Percentiles rank a stretch among this genome's conserved stretches.
Conservation (phyloP, 2,888 invertebrate genomes). For the Deroplatys truncata region DNA sequence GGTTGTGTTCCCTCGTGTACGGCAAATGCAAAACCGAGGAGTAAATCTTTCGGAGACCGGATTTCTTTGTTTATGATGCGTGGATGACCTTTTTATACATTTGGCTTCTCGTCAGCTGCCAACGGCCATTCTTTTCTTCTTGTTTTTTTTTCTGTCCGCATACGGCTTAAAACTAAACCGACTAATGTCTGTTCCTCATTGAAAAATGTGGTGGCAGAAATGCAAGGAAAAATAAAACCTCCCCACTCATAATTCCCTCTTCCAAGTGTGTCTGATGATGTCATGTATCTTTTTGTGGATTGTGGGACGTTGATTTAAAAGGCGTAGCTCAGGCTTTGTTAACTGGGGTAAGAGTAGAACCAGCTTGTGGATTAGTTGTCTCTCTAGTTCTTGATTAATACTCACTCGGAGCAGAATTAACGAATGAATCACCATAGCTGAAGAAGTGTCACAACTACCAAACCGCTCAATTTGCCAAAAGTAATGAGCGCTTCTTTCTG, state of each 20-base stretch:
- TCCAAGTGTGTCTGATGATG: not conserved
- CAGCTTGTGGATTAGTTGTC: not conserved
- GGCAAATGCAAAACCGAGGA: not conserved
- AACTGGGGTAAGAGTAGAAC: not conserved
- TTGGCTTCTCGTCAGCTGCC: not conserved
- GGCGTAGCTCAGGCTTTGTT: too few species aligned
- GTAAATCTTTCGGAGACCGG: not conserved
- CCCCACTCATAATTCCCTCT: not conserved
- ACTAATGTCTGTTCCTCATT: slow-evolving; percentile 4
- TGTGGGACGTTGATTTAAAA: not conserved
- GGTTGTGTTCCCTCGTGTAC: not conserved
- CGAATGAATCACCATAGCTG: not conserved
- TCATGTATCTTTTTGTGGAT: not conserved
- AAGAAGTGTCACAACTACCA: too few species aligned
- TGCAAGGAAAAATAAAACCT: not conserved
- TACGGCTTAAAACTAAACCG: not conserved
- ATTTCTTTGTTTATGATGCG: not conserved
- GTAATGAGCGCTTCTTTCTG: too few species aligned
- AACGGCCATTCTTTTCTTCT: not conserved
- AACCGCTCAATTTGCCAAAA: too few species aligned
- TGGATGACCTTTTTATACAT: not conserved
- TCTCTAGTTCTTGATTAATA: not conserved
- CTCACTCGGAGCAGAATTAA: not conserved
- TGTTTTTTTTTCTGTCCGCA: not conserved
- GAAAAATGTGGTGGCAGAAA: not conserved